Evolutionary conservation across 2,888 invertebrate genomes (phyloP).

Genomic region (Lasioglossum lativentre): DNA sequence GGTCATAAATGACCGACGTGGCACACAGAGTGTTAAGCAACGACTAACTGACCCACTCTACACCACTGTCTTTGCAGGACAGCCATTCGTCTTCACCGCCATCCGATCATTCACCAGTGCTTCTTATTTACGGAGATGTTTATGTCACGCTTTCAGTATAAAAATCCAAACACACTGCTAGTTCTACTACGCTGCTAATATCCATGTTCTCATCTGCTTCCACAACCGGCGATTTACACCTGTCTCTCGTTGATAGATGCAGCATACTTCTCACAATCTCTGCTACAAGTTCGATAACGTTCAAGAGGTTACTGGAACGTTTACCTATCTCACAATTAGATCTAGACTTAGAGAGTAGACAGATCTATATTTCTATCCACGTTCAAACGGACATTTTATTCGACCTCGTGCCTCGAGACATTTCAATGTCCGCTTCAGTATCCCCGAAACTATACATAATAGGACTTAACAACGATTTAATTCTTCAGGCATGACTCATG

Average conservation of each 20-base stretch:
- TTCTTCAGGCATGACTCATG: constrained; percentile 50
- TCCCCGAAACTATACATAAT: not conserved
- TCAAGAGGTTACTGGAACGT: constrained; percentile 15
- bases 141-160: constrained; percentile 68
- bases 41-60: constrained; percentile 40
- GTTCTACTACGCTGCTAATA: constrained; percentile 57
- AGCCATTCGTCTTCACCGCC: constrained; percentile 48
- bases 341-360: constrained; percentile 50
- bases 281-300: constrained; percentile 24
- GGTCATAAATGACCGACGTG: not conserved
- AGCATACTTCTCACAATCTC: constrained; percentile 36
- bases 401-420: not conserved
- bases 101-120: constrained; percentile 61
- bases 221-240: constrained; percentile 47
- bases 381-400: not conserved
- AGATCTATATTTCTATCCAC: not conserved
- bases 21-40: constrained; percentile 15
- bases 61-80: constrained; percentile 50
- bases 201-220: constrained; percentile 69
- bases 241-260: constrained; percentile 39
- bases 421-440: constrained; percentile 19
- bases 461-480: not conserved
- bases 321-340: constrained; percentile 28
- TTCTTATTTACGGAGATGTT: constrained; percentile 61
- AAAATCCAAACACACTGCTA: constrained; percentile 64